phyloP scores from a whole-genome alignment of 2,797 vertebrate species.

The Anomalospiza imberbis region DNA sequence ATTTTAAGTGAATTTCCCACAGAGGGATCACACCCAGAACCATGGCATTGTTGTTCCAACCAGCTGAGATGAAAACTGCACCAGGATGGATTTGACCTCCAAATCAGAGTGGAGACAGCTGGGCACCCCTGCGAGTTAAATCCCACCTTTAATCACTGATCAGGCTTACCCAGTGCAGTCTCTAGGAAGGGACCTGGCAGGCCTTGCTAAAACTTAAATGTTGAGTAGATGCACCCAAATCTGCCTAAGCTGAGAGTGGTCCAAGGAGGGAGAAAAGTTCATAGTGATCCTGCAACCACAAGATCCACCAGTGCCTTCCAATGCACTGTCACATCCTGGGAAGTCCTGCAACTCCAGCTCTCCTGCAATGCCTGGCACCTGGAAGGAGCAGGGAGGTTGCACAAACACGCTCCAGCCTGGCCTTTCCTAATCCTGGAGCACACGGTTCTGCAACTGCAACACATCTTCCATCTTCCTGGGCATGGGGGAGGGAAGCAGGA shows the following conservation, averaged over 20 bases:
- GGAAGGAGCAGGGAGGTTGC: not conserved
- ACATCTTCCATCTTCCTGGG: not conserved
- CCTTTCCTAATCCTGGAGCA: not conserved
- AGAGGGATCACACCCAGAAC: not conserved
- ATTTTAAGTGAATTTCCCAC: not conserved
- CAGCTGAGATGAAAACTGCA: not conserved
- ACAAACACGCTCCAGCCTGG: not conserved
- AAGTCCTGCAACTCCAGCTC: not conserved
- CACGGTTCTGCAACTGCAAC: not conserved
- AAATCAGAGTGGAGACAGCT: not conserved
- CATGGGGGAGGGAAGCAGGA: accelerated
- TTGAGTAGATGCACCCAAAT: not conserved
- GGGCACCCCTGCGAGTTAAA: not conserved
- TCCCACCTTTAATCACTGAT: not conserved
- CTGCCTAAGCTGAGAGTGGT: not conserved
- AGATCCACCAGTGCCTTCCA: not conserved
- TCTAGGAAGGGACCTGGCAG: not conserved
- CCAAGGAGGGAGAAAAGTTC: not conserved
- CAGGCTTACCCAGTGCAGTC: not conserved
- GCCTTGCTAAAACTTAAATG: not conserved
- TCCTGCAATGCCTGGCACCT: not conserved
- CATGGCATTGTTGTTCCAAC: not conserved
- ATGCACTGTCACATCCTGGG: not conserved
- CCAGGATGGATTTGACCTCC: not conserved
- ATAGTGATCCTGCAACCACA: not conserved